Percentiles rank a stretch among this genome's conserved stretches.
These are phyloP conservation scores for Archaeoteleia sp. DNA, from an alignment of 2,888 invertebrate genomes.

Conservation along the genomic window DNA sequence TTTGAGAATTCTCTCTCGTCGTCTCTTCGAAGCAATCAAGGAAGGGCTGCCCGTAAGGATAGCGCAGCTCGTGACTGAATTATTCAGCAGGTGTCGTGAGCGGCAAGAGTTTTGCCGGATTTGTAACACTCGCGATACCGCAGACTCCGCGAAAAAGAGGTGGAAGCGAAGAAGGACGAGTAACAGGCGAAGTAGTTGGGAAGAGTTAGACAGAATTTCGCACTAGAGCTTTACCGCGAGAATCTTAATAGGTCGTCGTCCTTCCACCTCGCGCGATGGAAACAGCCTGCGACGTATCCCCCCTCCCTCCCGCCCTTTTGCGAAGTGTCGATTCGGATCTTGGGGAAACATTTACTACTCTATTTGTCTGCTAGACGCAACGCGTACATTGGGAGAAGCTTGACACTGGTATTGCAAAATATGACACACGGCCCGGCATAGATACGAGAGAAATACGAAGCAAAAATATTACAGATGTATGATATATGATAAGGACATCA, in stretches of 20 bases:
- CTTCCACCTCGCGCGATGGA: slow-evolving; percentile 43
- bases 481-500: too few species aligned
- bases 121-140: slow-evolving; percentile 69
- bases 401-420: too few species aligned
- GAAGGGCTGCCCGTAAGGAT: slow-evolving; percentile 63
- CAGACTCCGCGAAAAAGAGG: slow-evolving; percentile 53
- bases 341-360: slow-evolving; percentile 50
- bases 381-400: too few species aligned
- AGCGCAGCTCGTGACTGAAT: slow-evolving; percentile 66
- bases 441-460: too few species aligned
- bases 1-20: slow-evolving; percentile 53
- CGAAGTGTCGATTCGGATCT: slow-evolving; percentile 33
- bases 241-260: slow-evolving; percentile 54
- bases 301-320: slow-evolving; percentile 44
- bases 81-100: slow-evolving; percentile 72
- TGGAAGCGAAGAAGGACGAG: slow-evolving; percentile 44
- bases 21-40: slow-evolving; percentile 62
- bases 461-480: too few species aligned
- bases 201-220: slow-evolving; percentile 52
- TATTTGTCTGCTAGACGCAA: slow-evolving; percentile 34
- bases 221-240: slow-evolving; percentile 52
- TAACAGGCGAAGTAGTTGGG: slow-evolving; percentile 35
- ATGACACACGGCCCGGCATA: too few species aligned
- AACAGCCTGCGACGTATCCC: slow-evolving; percentile 49
- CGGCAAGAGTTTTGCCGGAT: slow-evolving; percentile 70